A percentile compares a stretch with the other conserved stretches of the same genome.
Conservation (phyloP, 2,888 invertebrate species). For the Epicampocera succincta region DNA sequence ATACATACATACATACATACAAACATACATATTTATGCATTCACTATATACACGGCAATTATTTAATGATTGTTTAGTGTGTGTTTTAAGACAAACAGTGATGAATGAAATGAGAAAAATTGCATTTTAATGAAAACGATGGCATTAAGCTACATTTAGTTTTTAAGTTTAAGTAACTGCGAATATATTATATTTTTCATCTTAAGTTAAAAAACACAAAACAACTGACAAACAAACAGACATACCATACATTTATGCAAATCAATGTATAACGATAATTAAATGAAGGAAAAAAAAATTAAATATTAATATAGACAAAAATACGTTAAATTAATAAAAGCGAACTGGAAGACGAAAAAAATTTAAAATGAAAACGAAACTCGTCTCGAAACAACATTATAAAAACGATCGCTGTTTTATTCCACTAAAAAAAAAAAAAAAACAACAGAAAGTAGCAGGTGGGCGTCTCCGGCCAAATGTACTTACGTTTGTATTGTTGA, state of each 20-base stretch:
- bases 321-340: slow-evolving; percentile 57
- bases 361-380: slow-evolving; percentile 50
- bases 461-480: too few species aligned
- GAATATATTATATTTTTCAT: slow-evolving; percentile 59
- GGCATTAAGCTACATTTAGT: slow-evolving; percentile 67
- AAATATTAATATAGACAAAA: slow-evolving; percentile 42
- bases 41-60: slow-evolving; percentile 24
- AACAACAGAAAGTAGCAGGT: too few species aligned
- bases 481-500: too few species aligned
- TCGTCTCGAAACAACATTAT: slow-evolving; percentile 55
- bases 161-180: slow-evolving; percentile 54
- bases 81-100: slow-evolving; percentile 22
- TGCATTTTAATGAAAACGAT: slow-evolving; percentile 69
- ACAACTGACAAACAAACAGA: slow-evolving; percentile 34
- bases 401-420: slow-evolving; percentile 18
- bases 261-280: slow-evolving; percentile 66
- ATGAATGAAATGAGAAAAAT: slow-evolving; percentile 49
- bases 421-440: not conserved
- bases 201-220: slow-evolving; percentile 49
- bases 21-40: slow-evolving; percentile 11
- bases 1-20: too few species aligned
- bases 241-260: slow-evolving; percentile 23
- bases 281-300: slow-evolving; percentile 65
- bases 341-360: slow-evolving; percentile 56
- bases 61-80: slow-evolving; percentile 48